These are phyloP conservation scores for Chelon labrosus DNA, from an alignment of 2,797 vertebrate genomes.

Conservation along the genomic window DNA sequence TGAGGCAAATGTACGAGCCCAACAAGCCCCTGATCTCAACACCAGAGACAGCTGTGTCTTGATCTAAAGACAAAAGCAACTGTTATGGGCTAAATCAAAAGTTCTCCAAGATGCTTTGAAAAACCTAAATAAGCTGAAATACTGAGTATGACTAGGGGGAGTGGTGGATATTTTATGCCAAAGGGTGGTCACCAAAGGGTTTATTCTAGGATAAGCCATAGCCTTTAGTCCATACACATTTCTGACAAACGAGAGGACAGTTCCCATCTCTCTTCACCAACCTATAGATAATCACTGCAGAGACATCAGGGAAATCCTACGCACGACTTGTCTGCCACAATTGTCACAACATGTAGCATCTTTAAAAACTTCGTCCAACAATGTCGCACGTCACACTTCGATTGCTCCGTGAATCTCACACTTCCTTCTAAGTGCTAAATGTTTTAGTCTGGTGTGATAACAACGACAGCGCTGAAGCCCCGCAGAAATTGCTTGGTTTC, in stretches of 20 bases:
- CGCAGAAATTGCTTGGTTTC: not conserved
- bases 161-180: not conserved
- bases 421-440: not conserved
- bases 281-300: conserved; percentile 20
- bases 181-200: no score
- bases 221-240: conserved; percentile 8
- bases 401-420: conserved; percentile 10
- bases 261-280: conserved; percentile 3
- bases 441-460: conserved; percentile 2
- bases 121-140: not conserved
- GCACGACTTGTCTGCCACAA: conserved; percentile 5
- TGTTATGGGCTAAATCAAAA: not conserved
- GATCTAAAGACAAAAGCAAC: not conserved
- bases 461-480: not conserved
- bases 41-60: not conserved
- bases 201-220: no score
- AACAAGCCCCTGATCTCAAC: not conserved
- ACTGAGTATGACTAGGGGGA: not conserved
- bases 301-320: conserved; percentile 10
- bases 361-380: not conserved
- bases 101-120: not conserved
- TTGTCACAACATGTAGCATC: conserved; percentile 4
- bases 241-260: conserved; percentile 3
- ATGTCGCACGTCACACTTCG: conserved; percentile 7
- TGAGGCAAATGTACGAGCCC: not conserved